These are phyloP conservation scores for Hymenochirus boettgeri DNA, from an alignment of 2,113 vertebrate genomes.

Conservation along the genomic window DNA sequence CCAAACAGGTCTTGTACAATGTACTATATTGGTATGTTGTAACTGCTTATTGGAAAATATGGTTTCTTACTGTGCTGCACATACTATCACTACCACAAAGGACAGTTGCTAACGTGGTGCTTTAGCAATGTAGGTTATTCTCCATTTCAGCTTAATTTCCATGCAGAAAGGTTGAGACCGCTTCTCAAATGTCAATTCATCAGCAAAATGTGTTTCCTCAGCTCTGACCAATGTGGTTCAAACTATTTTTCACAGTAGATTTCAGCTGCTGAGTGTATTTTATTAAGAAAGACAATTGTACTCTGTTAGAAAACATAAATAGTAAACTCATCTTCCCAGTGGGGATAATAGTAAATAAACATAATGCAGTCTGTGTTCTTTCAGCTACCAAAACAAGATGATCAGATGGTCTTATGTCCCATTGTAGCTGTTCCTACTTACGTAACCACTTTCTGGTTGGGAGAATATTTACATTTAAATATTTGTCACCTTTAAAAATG, in stretches of 20 bases:
- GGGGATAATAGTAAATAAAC: constrained; percentile 47
- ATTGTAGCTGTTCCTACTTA: no score
- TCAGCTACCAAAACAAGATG: constrained; percentile 43
- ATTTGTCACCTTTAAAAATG: no score
- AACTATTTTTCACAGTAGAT: constrained; percentile 34
- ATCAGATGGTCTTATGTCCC: no score
- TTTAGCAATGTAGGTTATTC: neutral
- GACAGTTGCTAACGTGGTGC: constrained; percentile 34
- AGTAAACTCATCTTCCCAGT: constrained; percentile 46
- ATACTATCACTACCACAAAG: constrained; percentile 1
- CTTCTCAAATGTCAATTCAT: neutral
- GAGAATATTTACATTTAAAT: no score
- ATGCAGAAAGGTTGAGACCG: neutral
- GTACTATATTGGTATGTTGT: no score
- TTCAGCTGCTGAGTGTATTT: constrained; percentile 51
- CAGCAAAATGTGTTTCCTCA: constrained; percentile 11
- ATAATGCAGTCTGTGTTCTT: constrained; percentile 48
- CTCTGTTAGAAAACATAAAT: constrained; percentile 44
- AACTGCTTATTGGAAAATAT: no score
- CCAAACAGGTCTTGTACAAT: no score
- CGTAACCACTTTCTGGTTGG: no score
- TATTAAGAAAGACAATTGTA: constrained; percentile 52
- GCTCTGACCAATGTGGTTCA: neutral
- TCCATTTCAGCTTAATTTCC: neutral
- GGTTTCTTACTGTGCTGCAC: neutral